phyloP scores from a whole-genome alignment of 2,888 invertebrate species.

The Lasiommata megera region DNA sequence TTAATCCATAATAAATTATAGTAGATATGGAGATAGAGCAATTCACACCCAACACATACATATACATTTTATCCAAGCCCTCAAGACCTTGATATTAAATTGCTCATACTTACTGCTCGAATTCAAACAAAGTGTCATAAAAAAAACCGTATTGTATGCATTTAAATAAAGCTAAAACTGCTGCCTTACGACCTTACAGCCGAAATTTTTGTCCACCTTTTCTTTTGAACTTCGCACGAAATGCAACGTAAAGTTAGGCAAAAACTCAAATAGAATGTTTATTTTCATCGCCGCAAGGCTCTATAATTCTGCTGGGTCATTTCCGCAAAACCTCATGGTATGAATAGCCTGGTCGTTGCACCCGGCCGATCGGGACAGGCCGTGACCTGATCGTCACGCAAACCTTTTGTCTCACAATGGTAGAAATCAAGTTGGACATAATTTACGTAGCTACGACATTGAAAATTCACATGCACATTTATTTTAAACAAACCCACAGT shows the following conservation, averaged over 20 bases:
- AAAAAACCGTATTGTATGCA: not conserved
- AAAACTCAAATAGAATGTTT: not conserved
- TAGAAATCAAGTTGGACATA: not conserved
- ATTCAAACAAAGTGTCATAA: not conserved
- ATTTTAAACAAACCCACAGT: not conserved
- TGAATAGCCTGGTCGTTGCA: slow-evolving; percentile 17
- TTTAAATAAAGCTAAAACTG: no score
- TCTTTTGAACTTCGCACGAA: no score
- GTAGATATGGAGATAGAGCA: no score
- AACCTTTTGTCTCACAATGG: slow-evolving; percentile 3
- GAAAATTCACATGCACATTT: no score
- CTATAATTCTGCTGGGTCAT: not conserved
- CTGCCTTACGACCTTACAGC: no score
- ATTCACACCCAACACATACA: no score
- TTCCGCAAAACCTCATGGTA: slow-evolving; percentile 13
- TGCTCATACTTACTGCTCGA: not conserved
- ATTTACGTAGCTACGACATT: no score
- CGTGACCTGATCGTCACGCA: not conserved
- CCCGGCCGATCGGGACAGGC: not conserved
- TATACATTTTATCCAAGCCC: not conserved
- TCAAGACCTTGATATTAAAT: not conserved
- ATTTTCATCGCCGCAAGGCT: slow-evolving; percentile 3
- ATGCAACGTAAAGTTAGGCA: not conserved
- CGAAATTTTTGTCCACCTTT: no score
- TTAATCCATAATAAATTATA: no score